phyloP scores from a whole-genome alignment of 2,797 vertebrate species.

The Cottoperca gobio region DNA sequence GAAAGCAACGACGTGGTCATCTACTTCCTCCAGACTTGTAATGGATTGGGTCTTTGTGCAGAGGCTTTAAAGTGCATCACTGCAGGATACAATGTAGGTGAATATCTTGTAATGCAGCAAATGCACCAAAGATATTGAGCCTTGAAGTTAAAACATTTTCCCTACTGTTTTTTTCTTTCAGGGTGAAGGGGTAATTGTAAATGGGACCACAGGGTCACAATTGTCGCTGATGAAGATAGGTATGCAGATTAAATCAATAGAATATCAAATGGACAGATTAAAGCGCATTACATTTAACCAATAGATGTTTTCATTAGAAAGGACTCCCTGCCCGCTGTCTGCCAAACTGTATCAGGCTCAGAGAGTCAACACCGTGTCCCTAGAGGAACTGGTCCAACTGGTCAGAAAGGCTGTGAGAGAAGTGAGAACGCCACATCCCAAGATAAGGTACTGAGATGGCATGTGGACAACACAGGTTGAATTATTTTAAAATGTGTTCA shows the following conservation, averaged over 20 bases:
- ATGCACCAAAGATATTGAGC: background rate
- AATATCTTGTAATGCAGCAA: constrained; percentile 2
- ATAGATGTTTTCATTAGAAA: constrained; percentile 23
- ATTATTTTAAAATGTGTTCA: background rate
- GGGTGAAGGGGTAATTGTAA: constrained; percentile 17
- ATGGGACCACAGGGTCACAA: background rate
- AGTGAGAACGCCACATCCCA: constrained; percentile 47
- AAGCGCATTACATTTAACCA: background rate
- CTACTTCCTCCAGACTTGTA: constrained; percentile 55
- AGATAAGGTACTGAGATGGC: constrained; percentile 52
- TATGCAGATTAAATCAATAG: background rate
- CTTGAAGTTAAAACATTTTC: background rate
- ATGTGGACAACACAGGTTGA: background rate
- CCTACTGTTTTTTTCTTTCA: background rate
- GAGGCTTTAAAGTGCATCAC: constrained; percentile 53
- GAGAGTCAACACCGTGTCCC: constrained; percentile 35
- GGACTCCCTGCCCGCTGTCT: constrained; percentile 63
- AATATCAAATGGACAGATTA: background rate
- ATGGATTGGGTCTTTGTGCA: constrained; percentile 43
- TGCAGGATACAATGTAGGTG: constrained; percentile 46
- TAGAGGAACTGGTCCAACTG: constrained; percentile 63
- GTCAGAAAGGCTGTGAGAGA: constrained; percentile 57
- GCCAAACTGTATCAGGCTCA: constrained; percentile 68
- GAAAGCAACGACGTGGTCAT: constrained; percentile 39
- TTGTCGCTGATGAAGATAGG: constrained; percentile 26